A percentile compares a stretch with the other conserved stretches of the same genome.
Evolutionary conservation across 2,113 vertebrate species (phyloP).

Genomic region (Miniopterus natalensis): DNA sequence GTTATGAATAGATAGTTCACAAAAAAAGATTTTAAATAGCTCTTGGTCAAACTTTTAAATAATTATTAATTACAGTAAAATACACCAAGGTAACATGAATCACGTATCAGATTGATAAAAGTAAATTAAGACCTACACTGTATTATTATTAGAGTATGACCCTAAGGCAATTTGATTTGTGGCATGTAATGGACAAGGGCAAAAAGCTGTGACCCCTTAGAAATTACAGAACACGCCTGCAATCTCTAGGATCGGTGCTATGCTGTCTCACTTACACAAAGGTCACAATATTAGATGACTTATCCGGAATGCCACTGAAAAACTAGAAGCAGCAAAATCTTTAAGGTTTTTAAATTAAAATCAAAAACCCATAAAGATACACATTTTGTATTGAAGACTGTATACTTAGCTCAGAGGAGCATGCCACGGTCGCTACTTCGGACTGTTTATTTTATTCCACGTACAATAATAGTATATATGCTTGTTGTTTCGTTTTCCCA

Average conservation of each 20-base stretch:
- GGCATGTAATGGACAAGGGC: background rate
- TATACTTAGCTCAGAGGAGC: background rate
- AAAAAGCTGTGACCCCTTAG: background rate
- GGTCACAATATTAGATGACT: background rate
- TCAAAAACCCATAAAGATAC: conserved; percentile 14
- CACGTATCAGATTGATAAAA: background rate
- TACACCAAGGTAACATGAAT: background rate
- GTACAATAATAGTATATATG: background rate
- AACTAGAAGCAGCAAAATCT: background rate
- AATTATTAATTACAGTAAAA: conserved; percentile 43
- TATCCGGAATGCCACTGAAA: background rate
- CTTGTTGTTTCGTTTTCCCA: background rate
- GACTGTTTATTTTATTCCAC: background rate
- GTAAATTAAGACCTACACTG: background rate
- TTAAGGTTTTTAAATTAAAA: background rate
- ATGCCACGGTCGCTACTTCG: background rate
- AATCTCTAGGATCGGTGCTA: background rate
- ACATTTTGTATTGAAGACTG: background rate
- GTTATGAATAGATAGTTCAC: background rate
- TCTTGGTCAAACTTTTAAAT: background rate
- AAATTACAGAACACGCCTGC: background rate
- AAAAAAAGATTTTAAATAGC: background rate
- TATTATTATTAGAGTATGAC: conserved; percentile 29
- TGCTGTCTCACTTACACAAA: background rate
- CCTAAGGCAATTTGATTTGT: background rate